phyloP scores from a whole-genome alignment of 2,888 invertebrate genomes.

The Chymomyza amoena region DNA sequence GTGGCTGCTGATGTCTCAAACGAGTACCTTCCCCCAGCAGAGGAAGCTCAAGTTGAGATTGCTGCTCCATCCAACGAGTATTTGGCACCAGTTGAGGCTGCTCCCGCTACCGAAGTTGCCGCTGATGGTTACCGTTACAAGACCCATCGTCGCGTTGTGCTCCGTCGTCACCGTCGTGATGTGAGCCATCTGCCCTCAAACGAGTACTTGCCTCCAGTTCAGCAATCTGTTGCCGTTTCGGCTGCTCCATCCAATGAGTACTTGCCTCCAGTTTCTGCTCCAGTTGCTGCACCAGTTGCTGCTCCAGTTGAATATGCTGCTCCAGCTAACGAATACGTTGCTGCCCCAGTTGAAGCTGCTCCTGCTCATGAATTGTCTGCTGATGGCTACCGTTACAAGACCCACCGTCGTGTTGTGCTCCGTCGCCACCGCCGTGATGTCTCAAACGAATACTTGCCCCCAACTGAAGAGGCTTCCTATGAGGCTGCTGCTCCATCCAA shows the following conservation, averaged over 20 bases:
- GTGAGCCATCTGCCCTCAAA: slow-evolving; percentile 34
- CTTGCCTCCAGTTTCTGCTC: slow-evolving; percentile 25
- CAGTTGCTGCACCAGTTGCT: slow-evolving; percentile 19
- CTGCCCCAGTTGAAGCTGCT: slow-evolving; percentile 17
- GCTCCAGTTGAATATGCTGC: slow-evolving; percentile 24
- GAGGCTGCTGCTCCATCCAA: slow-evolving; percentile 30
- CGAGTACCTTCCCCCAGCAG: slow-evolving; percentile 73
- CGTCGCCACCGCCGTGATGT: slow-evolving; percentile 70
- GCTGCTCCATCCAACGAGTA: slow-evolving; percentile 24
- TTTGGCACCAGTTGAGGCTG: slow-evolving; percentile 33
- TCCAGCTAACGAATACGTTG: slow-evolving; percentile 25
- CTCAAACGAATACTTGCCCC: slow-evolving; percentile 64
- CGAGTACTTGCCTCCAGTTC: slow-evolving; percentile 9
- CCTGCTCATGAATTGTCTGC: slow-evolving; percentile 44
- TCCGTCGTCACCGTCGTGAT: slow-evolving; percentile 29
- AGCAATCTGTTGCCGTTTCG: slow-evolving; percentile 16
- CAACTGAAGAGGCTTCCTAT: slow-evolving; percentile 28
- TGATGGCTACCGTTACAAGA: slow-evolving; percentile 75
- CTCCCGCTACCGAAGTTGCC: slow-evolving; percentile 63
- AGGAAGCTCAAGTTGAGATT: slow-evolving; percentile 33
- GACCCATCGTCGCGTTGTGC: slow-evolving; percentile 49
- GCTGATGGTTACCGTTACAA: slow-evolving; percentile 73
- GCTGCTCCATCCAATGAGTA: slow-evolving; percentile 19
- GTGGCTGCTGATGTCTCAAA: slow-evolving; percentile 71
- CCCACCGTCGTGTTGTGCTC: slow-evolving; percentile 58